Evolutionary conservation across 2,113 vertebrate species (phyloP).

Genomic region (Nannospalax galili): DNA sequence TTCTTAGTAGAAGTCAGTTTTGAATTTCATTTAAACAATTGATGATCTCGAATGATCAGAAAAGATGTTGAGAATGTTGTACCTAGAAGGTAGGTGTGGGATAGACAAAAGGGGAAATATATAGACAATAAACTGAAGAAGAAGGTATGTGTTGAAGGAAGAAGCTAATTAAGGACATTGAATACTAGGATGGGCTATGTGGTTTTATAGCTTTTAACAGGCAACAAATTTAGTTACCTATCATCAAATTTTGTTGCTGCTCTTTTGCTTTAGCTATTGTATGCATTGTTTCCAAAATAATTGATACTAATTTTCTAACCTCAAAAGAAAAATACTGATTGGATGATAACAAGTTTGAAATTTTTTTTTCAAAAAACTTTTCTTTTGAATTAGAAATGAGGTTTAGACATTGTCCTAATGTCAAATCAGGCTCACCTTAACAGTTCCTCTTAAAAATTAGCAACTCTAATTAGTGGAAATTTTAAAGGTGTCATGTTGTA

Average conservation of each 20-base stretch:
- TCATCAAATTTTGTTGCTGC: not conserved
- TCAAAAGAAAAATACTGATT: not conserved
- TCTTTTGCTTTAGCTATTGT: not conserved
- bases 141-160: not conserved
- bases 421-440: slow-evolving; percentile 80
- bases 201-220: not conserved
- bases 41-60: not conserved
- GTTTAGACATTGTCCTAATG: slow-evolving; percentile 64
- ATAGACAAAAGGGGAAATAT: not conserved
- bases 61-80: not conserved
- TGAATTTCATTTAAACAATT: not conserved
- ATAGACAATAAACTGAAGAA: not conserved
- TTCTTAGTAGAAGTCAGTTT: not conserved
- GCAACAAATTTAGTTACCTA: not conserved
- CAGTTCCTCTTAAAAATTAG: slow-evolving; percentile 80
- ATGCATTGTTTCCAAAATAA: not conserved
- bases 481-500: slow-evolving; percentile 80
- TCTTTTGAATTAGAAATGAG: not conserved
- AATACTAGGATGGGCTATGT: not conserved
- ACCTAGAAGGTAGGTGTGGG: not conserved
- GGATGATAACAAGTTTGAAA: slow-evolving; percentile 9
- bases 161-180: not conserved
- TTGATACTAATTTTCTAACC: not conserved
- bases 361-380: not conserved
- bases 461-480: slow-evolving; percentile 82